These are phyloP conservation scores for Podarcis siculus DNA, from an alignment of 2,797 vertebrate genomes.

Conservation along the genomic window DNA sequence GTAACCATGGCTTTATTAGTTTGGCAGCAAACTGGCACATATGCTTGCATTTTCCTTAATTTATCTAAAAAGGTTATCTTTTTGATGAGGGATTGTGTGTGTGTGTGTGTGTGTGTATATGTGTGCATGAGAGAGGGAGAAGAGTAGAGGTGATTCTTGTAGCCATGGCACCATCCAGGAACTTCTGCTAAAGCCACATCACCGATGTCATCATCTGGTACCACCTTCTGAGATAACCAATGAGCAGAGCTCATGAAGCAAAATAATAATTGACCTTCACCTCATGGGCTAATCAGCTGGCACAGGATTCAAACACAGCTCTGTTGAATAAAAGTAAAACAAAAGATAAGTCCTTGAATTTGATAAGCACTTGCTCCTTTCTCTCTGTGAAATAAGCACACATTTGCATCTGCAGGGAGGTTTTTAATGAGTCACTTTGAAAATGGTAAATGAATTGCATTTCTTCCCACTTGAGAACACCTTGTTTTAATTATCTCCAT, in stretches of 20 bases:
- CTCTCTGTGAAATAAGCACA: slow-evolving; percentile 1
- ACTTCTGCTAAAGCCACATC: background rate
- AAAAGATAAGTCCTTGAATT: slow-evolving; percentile 42
- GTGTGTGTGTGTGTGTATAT: background rate
- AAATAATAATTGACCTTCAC: slow-evolving; percentile 15
- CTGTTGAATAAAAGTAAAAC: slow-evolving; percentile 9
- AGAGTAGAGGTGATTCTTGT: background rate
- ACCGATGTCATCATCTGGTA: rapidly evolving
- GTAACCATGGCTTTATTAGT: no score
- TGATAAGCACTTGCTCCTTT: slow-evolving; percentile 27
- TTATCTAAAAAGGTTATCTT: background rate
- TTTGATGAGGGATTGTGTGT: background rate
- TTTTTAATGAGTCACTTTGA: slow-evolving; percentile 62
- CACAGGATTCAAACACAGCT: slow-evolving; percentile 46
- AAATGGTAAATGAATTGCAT: slow-evolving; percentile 63
- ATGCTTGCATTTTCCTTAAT: background rate
- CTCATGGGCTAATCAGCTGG: slow-evolving; percentile 46
- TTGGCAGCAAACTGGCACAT: no score
- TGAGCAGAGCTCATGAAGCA: background rate
- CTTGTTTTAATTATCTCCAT: slow-evolving; percentile 71
- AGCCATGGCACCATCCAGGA: background rate
- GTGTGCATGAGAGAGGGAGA: background rate
- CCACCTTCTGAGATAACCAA: background rate
- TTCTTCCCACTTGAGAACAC: slow-evolving; percentile 53
- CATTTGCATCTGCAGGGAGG: slow-evolving; percentile 36